Base-by-base conservation (phyloP, 1,140 invertebrate genomes). In the Muscidifurax raptorellus region DNA sequence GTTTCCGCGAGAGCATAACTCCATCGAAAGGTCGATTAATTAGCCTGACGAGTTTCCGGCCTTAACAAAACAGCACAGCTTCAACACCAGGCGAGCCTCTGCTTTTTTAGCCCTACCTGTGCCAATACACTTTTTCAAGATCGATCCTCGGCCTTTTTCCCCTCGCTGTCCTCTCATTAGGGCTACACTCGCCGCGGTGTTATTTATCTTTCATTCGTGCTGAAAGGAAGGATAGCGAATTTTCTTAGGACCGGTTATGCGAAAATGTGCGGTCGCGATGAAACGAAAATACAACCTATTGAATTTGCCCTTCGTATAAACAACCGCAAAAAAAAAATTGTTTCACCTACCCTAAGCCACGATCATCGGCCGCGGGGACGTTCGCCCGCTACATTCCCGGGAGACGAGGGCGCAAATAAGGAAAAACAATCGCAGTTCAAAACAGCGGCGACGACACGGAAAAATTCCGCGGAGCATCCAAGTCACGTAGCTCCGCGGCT, bases 11-110 rank as follows among this genome's bases (percentile, higher is more conserved):
- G 52, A 59, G 84, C 84, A 85, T 86, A 87, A 87, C 83, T 86
- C 79, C 85, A 87, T 87, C 85, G 86, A 86, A 84, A 88, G 85
- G 85, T 85, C 80, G 86, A 88, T 89, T 88, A 87, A 88, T 89
- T 87, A 88, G 85, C 86, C 86, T 81, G 86, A 86, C 85, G 82
- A 87, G 86, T 66, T 82, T 75, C 25, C 74, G 67, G 18, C 40
- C 71, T 80, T 69, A 64, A 78, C 76, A 86, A 85, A 78, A 72
- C 72, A 77, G 13, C 28, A 47, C 52, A 3, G 52, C 22, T 59
- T 59, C 52, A 59, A n/a, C 52, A 1, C 52, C 52, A 18, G 47
- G 47, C 47, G 47, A 59, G 18, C 52, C 22, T 59, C 22, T 59
- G 52, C 52, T 59, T 59, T 59, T 59, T 59, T n/a, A 59, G 22